Conservation (phyloP, 2,113 vertebrate species). For the Junco hyemalis region DNA sequence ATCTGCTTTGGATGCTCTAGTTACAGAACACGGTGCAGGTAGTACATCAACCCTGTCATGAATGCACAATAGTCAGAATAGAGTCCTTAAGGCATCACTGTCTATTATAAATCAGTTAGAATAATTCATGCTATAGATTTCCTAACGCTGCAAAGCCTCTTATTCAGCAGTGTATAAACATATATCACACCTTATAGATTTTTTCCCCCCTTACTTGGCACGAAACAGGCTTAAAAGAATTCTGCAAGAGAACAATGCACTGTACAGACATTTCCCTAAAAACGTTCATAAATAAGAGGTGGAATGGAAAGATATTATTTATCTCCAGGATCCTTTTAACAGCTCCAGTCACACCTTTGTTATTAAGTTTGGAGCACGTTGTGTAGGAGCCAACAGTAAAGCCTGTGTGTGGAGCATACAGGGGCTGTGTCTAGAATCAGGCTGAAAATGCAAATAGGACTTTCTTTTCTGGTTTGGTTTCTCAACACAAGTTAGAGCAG, state of each 20-base stretch:
- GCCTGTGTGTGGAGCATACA: background rate
- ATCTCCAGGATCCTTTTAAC: background rate
- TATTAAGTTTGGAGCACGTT: conserved; percentile 37
- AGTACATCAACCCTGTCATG: background rate
- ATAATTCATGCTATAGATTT: conserved; percentile 70
- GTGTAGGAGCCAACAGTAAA: background rate
- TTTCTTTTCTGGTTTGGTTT: conserved; percentile 57
- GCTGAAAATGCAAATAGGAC: conserved; percentile 66
- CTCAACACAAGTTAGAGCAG: conserved; percentile 67
- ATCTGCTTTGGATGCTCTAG: background rate
- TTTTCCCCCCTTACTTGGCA: background rate
- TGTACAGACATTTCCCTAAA: conserved; percentile 47
- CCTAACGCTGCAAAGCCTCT: conserved; percentile 42
- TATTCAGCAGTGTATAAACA: conserved; percentile 55
- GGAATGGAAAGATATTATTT: conserved; percentile 41
- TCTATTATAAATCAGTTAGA: conserved; percentile 66
- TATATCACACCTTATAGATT: conserved; percentile 36
- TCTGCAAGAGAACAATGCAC: conserved; percentile 28
- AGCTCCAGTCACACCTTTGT: conserved; percentile 46
- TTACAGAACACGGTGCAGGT: background rate
- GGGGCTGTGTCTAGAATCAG: conserved; percentile 35
- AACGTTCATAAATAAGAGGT: conserved; percentile 45
- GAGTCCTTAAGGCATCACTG: conserved; percentile 6
- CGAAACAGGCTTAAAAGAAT: conserved; percentile 43
- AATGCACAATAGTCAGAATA: conserved; percentile 24